Base-by-base conservation (phyloP, 2,888 invertebrate species). In the Epistrophe eligans region DNA sequence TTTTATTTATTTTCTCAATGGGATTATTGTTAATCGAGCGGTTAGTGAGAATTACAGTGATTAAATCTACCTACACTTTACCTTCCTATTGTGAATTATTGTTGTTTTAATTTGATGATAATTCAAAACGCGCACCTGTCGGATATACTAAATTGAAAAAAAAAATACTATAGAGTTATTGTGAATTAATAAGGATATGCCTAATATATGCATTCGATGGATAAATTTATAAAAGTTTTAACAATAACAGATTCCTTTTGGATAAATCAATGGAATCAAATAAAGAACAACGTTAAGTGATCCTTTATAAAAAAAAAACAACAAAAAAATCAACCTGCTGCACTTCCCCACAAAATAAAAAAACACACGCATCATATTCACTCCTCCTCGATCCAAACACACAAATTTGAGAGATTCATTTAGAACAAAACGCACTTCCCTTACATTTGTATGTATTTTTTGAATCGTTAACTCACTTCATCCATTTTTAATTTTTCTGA, bases 101-200 rank as follows among this genome's bases (percentile, higher is more conserved):
- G n/a, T 50, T 50, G 19, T 70, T n/a, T 55, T 62, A 52, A 24
- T 1, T 64, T 19, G 45, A 32, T 38, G 35, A 58, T 66, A 76
- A 28, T 40, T 28, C 52, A 43, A 62, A 9, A 57, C 73, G 72
- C 67, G 81, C 85, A 85, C 85, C 85, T 85, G 85, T 85, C 85
- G 85, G 85, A 85, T 81, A 85, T 81, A 77, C 35, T 43, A 19
- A 28, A 8, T 15, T 38, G 4, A 55, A 45, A 60, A 55, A 45
- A 60, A 38, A 43, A 24, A 13, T 52, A 24, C 24, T 19, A 55
- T 3, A 8, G 7, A 7, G 3, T 8, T 40, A 58, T 52, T 66
- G 60, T 66, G 28, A 72, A 62, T 43, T 55, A 19, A 73, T 24
- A 24, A 55, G 73, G 77, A 77, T 66, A 24, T 43, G 11, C 10